Evolutionary conservation across 2,113 vertebrate genomes (phyloP), one percentile per base, ranked within the genome.

Genomic region (Labeo catla): DNA sequence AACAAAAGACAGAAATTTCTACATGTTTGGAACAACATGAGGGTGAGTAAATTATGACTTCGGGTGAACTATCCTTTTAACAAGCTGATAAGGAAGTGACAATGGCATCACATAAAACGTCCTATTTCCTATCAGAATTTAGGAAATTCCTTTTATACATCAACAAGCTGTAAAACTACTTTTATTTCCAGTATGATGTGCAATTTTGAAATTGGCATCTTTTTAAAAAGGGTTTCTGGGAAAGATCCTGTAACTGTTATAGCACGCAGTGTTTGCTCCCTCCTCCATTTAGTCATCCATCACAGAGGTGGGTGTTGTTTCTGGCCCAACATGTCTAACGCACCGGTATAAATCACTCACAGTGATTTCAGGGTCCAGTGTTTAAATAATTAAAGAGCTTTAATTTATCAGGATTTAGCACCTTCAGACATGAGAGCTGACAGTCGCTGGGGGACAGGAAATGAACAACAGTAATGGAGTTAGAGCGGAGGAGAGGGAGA

Each of bases 321-420:
- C 89, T 91, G 76, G 87, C 91, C 88, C 89, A 89, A 87, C 91
- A 88, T 74, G 84, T 90, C 90, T 92, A 89, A 90, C 89, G 88
- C 89, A 90, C 85, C 91, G 74, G 91, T 92, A 94, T 92, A 93
- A 93, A 94, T 93, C 92, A 94, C 89, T 89, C 72, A 74, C 76
- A 83, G 90, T 92, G 92, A 93, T 93, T 93, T 91, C 91, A 89
- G 85, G 89, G 91, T 91, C 91, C 88, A 91, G 86, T 91, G 92
- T 94, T 94, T 94, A 93, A 94, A 95, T 95, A 94, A 95, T 95
- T 94, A 94, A 94, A 95, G 89, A 92, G 91, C 92, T 93, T 94
- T 95, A 94, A 94, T 94, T 93, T 92, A 93, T 94, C 93, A 92
- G 91, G 92, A 94, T 94, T 94, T 93, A 94, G 86, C 88, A 90